Conservation (phyloP, 2,888 invertebrate genomes). For the Mayetiola destructor region DNA sequence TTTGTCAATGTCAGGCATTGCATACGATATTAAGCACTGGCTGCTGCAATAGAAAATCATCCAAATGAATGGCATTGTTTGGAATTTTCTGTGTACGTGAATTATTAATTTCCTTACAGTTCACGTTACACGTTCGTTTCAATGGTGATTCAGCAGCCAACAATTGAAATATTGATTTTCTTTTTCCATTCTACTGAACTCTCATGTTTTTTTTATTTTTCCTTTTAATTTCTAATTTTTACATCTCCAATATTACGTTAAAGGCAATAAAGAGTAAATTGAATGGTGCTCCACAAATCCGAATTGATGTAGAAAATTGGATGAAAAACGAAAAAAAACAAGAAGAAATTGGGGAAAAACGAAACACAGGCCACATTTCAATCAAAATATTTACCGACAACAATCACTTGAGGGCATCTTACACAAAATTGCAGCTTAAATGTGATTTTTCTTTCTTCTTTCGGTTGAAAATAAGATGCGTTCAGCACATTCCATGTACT, state of each 20-base stretch:
- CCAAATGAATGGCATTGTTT: no score
- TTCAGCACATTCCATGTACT: not conserved
- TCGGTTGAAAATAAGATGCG: not conserved
- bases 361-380: no score
- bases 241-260: not conserved
- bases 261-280: not conserved
- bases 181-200: not conserved
- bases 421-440: conserved; percentile 6
- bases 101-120: no score
- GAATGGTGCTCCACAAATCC: not conserved
- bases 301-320: not conserved
- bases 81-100: conserved; percentile 4
- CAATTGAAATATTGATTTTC: not conserved
- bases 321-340: not conserved
- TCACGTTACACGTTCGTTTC: not conserved
- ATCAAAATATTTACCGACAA: conserved; percentile 9
- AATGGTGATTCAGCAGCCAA: not conserved
- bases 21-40: not conserved
- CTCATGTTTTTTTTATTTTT: not conserved
- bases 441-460: conserved; percentile 4
- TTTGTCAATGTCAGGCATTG: not conserved
- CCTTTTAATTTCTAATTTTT: not conserved
- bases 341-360: no score
- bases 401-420: conserved; percentile 5
- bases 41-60: no score